Percentiles rank a stretch among this genome's conserved stretches.
Conservation (phyloP, 2,797 vertebrate genomes). For the Esox lucius region DNA sequence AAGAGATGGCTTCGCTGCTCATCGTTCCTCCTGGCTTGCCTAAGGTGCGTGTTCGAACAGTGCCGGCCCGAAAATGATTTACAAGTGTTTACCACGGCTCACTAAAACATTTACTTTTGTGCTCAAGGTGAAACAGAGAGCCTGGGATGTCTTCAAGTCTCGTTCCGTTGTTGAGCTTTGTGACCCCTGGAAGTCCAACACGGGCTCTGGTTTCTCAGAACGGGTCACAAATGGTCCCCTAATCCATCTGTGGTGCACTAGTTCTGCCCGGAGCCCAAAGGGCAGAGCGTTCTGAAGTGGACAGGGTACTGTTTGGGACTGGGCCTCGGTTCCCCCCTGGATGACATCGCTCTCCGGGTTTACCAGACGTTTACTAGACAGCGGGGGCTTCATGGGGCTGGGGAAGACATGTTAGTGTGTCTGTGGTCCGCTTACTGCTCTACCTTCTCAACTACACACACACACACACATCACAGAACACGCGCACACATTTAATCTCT, state of each 20-base stretch:
- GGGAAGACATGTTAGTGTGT: constrained; percentile 7
- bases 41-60: constrained; percentile 39
- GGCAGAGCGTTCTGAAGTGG: background rate
- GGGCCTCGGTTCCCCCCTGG: background rate
- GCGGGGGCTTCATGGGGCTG: constrained; percentile 30
- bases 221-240: background rate
- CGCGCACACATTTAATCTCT: constrained; percentile 9
- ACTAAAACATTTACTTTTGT: constrained; percentile 75
- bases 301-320: background rate
- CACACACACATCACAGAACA: too few relatives aligned
- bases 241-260: background rate
- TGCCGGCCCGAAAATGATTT: constrained; percentile 58
- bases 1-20: constrained; percentile 55
- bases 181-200: constrained; percentile 51
- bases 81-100: constrained; percentile 63
- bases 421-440: background rate
- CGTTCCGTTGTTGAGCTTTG: constrained; percentile 7
- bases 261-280: background rate
- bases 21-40: constrained; percentile 57
- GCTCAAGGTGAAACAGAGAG: constrained; percentile 63
- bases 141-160: constrained; percentile 26
- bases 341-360: constrained; percentile 6
- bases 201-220: constrained; percentile 12
- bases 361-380: constrained; percentile 61
- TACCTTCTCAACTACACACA: background rate